These are phyloP conservation scores for Platorchestia sp. DNA, from an alignment of 1,140 invertebrate genomes.

Conservation along the genomic window DNA sequence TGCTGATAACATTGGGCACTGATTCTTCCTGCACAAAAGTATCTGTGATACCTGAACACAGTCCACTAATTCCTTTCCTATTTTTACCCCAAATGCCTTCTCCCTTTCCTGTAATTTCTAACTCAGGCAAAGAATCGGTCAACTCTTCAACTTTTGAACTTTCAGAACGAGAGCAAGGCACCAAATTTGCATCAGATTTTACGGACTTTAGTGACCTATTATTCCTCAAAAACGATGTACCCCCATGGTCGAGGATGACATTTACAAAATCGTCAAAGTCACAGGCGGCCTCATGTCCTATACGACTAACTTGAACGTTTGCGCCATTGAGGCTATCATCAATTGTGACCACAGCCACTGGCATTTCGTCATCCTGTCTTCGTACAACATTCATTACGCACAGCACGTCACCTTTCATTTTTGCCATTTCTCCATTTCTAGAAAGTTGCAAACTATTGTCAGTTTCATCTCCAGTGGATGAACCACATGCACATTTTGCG, in stretches of 20 bases:
- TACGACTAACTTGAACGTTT: neutral
- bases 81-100: no score
- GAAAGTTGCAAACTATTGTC: neutral
- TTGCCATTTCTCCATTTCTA: neutral
- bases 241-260: no score
- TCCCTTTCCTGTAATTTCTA: neutral
- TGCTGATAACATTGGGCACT: neutral
- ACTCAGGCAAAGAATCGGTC: no score
- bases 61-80: neutral
- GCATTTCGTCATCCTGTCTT: neutral
- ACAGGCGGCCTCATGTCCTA: no score
- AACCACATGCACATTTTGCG: neutral
- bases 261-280: no score
- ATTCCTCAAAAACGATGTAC: neutral
- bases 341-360: neutral
- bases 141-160: neutral
- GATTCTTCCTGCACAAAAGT: neutral
- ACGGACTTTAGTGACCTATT: neutral
- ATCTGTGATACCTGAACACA: neutral
- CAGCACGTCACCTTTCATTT: neutral
- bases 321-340: neutral
- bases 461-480: neutral
- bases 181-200: neutral
- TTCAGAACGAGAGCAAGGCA: neutral
- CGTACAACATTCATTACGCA: neutral